Evolutionary conservation across 2,113 vertebrate species (phyloP), one percentile per base, ranked within the genome.

Genomic region (Dasypus novemcinctus): DNA sequence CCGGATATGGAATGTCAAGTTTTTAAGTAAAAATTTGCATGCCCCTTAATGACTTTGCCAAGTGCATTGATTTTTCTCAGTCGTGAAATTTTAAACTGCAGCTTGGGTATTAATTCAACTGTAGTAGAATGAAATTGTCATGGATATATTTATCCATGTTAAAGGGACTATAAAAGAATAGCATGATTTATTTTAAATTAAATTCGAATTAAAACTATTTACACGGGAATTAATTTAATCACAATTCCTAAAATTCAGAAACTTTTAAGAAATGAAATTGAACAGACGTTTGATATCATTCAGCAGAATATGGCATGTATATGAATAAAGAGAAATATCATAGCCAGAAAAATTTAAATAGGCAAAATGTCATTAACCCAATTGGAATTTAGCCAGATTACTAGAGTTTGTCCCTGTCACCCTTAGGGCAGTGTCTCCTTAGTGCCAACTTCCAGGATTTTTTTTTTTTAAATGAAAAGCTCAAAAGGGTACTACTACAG

Each of bases 151-250:
- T 69, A 81, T 69, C 31, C 21, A 38, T 33, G 10, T 29, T 64
- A 7, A 14, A 88, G 10, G 31, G 29, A 92, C 15, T 25, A 63
- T 23, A 23, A 66, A 80, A 87, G 82, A 76, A 87, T 4, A 76
- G 18, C 25, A 74, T 23, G 59, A 36, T 80, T 87, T 80, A 68
- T 87, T 72, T 91, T 81, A 66, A 87, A 49, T 78, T 71, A 94
- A 85, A 86, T 94, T 84, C 76, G 85, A 93, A 92, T 85, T 36
- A 91, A 91, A 97, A 94, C n/a, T 72, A 66, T 54, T 91, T 93
- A 91, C 27, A 95, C 21, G 83, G 46, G 93, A 94, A 92, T 21
- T 41, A 10, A 93, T 33, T 7, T n/a, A 41, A 68, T 68, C 3
- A 25, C 9, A 33, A 74, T 52, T 86, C 11, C 76, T 76, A 95